phyloP scores from a whole-genome alignment of 1,140 invertebrate species.

The Polypedilum vanderplanki region DNA sequence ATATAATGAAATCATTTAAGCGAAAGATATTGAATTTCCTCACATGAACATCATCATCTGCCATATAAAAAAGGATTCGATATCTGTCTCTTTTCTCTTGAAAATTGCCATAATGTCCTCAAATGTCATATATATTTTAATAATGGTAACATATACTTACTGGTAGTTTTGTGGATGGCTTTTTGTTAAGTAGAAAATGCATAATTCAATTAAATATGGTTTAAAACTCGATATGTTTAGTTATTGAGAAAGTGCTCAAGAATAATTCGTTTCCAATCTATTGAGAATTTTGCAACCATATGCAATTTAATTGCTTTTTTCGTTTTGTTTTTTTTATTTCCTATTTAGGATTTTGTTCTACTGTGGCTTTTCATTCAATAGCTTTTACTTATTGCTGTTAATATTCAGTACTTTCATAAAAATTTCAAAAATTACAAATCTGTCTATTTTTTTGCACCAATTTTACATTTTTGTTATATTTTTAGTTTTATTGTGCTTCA shows the following conservation, averaged over 20 bases:
- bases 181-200: not conserved
- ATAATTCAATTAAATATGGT: not conserved
- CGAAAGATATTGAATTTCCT: slow-evolving; percentile 7
- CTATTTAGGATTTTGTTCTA: too few species aligned
- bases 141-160: not conserved
- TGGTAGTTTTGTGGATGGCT: not conserved
- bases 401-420: too few species aligned
- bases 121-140: not conserved
- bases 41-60: not conserved
- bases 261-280: not conserved
- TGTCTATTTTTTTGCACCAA: too few species aligned
- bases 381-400: too few species aligned
- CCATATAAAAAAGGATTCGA: not conserved
- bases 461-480: too few species aligned
- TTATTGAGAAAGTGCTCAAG: not conserved
- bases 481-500: too few species aligned
- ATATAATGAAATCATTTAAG: slow-evolving; percentile 10
- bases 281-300: slow-evolving; percentile 1
- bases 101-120: slow-evolving; percentile 5
- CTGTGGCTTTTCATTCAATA: too few species aligned
- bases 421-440: too few species aligned
- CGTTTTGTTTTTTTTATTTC: not conserved
- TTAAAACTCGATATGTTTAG: not conserved
- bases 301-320: slow-evolving; percentile 11
- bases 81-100: not conserved